Evolutionary conservation across 2,888 invertebrate species (phyloP), one percentile per base, ranked within the genome.

Genomic region (Tachina lurida): DNA sequence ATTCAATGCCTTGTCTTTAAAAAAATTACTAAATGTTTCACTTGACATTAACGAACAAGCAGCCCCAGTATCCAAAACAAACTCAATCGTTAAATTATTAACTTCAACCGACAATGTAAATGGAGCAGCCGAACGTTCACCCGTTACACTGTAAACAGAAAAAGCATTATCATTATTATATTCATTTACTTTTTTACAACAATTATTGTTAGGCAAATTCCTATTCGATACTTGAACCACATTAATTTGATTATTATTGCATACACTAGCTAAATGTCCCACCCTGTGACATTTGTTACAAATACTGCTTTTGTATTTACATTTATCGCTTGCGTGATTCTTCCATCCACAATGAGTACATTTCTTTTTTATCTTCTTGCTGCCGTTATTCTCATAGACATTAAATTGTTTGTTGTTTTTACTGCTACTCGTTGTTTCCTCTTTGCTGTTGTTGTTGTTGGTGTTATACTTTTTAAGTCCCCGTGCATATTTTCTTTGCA

Each of bases 101-200:
- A 67, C 67, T 52, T 31, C 52, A 2, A 67, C n/a, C 10, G 31
- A 67, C 73, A 19, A 41, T 74, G 43, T 84, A 54, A 47, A 78
- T 70, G 31, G 80, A 62, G 43, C 77, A 63, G 62, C 22, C 19
- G 15, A 87, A 68, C 49, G 78, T 78, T 71, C 68, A 78, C n/a
- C 81, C 47, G 31, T 65, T 43, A 60, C 56, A 60, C 39, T 71
- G 12, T 58, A 58, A 71, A 71, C 13, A 43, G 43, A 78, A 71
- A 60, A 77, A 39, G 47, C 47, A 19, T 65, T 65, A 65, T 65
- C 47, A 65, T 67, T 67, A 49, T 31, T 67, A 67, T 49, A 31
- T 19, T 65, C 22, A 63, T 43, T 45, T 60, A 60, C 45, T 63
- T 10, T 63, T 43, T 63, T 43, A 49, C 31, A 22, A 49, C 22